Evolutionary conservation across 2,797 vertebrate species (phyloP), one percentile per base, ranked within the genome.

Genomic region (Iguana delicatissima): DNA sequence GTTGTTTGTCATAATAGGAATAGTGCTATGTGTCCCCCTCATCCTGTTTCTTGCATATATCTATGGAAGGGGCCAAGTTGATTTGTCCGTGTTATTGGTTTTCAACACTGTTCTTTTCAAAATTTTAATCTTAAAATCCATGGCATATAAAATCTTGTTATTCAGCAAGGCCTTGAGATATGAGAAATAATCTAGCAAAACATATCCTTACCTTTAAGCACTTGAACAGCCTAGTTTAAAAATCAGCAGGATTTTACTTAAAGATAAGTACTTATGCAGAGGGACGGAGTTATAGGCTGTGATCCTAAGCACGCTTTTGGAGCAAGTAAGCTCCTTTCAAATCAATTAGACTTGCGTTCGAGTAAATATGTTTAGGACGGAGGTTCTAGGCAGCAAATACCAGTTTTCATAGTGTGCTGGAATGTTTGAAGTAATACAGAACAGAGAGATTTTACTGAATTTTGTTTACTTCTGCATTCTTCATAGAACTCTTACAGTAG

Each of bases 201-300:
- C 87, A 0, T 72, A 88, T 85, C 86, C 92, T 94, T 93, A 96
- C 93, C 89, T 96, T 94, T 92, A 90, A 0, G 62, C 85, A 92
- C 76, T 57, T 86, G 93, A 95, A 93, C 79, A 81, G 62, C 0
- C 16, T 86, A 91, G 93, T 95, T 82, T 92, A 77, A 92, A 95
- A 94, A 92, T 95, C 94, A 91, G 94, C 92, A 90, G 83, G n/a
- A 93, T 95, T 16, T 94, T 94, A 92, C 74, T 93, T 91, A 91
- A 94, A 93, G 80, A 92, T 89, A 93, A 94, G 90, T 92, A 92
- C 80, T 8, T 76, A 42, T 13, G 82, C 84, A 76, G 69, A 72
- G 6, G 79, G 87, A 26, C 32, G 38, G 64, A 46, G 59, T 87
- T 79, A 62, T 20, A 62, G 57, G 55, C 74, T 87, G 81, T 62